phyloP scores from a whole-genome alignment of 2,113 vertebrate species.

The Brienomyrus longianalis region DNA sequence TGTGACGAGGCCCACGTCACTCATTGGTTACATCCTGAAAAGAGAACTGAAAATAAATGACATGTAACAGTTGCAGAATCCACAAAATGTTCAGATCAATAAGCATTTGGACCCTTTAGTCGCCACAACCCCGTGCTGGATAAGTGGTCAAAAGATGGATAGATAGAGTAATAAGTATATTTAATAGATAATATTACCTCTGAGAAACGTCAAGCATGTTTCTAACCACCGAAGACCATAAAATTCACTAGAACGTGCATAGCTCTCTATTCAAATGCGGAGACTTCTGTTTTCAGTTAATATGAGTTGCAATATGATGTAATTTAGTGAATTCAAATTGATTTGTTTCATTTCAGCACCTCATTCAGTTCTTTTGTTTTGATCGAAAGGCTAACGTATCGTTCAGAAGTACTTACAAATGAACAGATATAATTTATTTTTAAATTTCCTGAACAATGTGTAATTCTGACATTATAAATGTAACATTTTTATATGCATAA shows the following conservation, averaged over 20 bases:
- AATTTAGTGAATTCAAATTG: not conserved
- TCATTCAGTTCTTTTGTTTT: not conserved
- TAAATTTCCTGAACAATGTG: not conserved
- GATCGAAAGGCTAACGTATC: not conserved
- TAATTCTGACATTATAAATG: not conserved
- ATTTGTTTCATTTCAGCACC: not conserved
- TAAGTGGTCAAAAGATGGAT: not conserved
- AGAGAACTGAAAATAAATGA: not conserved
- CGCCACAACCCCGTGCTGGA: not conserved
- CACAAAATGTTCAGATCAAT: not conserved
- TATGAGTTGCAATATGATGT: not conserved
- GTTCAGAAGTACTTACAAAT: not conserved
- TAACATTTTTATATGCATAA: not conserved
- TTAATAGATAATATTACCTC: not conserved
- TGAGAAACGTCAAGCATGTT: not conserved
- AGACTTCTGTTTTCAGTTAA: not conserved
- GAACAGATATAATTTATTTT: not conserved
- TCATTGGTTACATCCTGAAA: not conserved
- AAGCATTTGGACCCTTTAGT: not conserved
- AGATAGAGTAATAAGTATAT: not conserved
- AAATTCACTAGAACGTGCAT: not conserved
- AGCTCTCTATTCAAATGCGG: not conserved
- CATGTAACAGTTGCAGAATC: not conserved
- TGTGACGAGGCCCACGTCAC: not conserved
- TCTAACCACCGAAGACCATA: not conserved